Base-by-base conservation (phyloP, 2,888 invertebrate species). In the Eulithis testata region DNA sequence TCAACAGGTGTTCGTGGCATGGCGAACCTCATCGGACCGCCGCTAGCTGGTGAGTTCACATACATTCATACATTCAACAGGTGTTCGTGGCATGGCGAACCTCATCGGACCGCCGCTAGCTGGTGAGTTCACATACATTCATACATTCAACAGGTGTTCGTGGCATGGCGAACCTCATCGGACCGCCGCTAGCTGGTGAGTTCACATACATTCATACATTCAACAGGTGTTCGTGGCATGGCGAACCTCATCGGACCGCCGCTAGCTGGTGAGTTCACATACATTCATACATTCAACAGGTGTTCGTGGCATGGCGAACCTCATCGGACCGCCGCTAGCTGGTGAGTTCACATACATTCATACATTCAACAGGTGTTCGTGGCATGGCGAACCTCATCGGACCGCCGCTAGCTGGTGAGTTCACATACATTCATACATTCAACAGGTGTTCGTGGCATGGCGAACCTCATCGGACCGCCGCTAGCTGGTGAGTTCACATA, bases 181-280 rank as follows among this genome's bases (percentile, higher is more conserved):
- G 98, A 55, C 98, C 99, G 37, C 97, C 98, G 1, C 82, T 98
- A 27, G 98, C 97, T 79, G 98, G 98, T 97, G 84, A 90, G 83
- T 81, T 7, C 4, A 31, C 21, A 21, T 21, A 21, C 21, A 21
- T 2, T 21, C 21, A 21, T 21, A 21, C 21, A 21, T 21, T 21
- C 21, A 21, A 21, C 21, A 21, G n/a, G n/a, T n/a, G n/a, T n/a
- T n/a, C n/a, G n/a, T n/a, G 99, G 99, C 2, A 88, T 98, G 43
- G 98, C 97, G 2, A 98, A 98, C 85, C 94, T 98, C 12, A 91
- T 98, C 71, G 98, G 98, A 55, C 98, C 99, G 37, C 97, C 98
- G 1, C 82, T 98, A 27, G 98, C 97, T 79, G 98, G 98, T 97
- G 84, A 90, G 83, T 81, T 7, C 4, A 31, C 21, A 21, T 21